Evolutionary conservation across 35 echinoderm and acorn worm genomes (phyloP), one percentile per base, ranked within the genome.

Genomic region (Eucidaris tribuloides): DNA sequence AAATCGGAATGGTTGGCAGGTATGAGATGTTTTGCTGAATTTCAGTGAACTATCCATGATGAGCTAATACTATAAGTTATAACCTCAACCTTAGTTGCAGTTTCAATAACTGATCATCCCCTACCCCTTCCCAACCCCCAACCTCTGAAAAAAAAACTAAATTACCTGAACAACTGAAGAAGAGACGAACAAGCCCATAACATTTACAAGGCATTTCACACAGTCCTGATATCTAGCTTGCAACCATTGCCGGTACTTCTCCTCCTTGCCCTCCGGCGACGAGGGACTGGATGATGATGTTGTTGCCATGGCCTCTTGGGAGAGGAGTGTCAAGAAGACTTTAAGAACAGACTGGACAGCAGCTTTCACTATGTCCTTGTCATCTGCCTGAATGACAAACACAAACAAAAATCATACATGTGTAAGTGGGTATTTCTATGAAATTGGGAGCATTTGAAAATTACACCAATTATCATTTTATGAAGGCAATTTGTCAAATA

Each of bases 191-290:
- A 22, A 55, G 6, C 45, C 77, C 3, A 31, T 80, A 45, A 80
- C 43, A 31, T 68, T 38, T 13, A 30, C 41, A 7, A 80, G 45
- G 31, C 45, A 45, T 4, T 80, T 4, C 30, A 80, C 58, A 24
- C 77, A 48, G 27, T 80, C 77, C 27, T 29, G 50, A 52, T 80
- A 80, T 55, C 77, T 54, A 5, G 50, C 77, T 45, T 45, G 44
- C 34, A 80, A 28, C 77, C 77, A 80, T n/a, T 45, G 77, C 58
- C 58, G 50, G 39, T 80, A 80, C 38, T 80, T 80, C 15, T 80
- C 33, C 4, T 50, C 25, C 15, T 78, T 42, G 33, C 33, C 40
- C 3, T 46, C 18, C 34, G 29, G 27, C 5, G 5, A 33, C 39
- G 20, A 20, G 11, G 30, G 6, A 9, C 30, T 22, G n/a, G n/a